Evolutionary conservation across 2,113 vertebrate species (phyloP).

Genomic region (Rissa tridactyla): DNA sequence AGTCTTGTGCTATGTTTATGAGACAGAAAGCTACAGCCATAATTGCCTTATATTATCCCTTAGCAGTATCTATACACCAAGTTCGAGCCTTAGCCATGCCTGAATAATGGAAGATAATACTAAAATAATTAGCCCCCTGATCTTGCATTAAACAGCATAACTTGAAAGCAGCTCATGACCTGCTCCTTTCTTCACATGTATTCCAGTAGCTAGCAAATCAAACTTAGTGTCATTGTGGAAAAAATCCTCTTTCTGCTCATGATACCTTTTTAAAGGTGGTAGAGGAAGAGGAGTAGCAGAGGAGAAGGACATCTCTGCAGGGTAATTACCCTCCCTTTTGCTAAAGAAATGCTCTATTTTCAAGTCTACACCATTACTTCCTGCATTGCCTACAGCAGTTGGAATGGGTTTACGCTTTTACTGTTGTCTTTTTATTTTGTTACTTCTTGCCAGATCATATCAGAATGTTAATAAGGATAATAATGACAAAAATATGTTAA

Average conservation of each 20-base stretch:
- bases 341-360: not conserved
- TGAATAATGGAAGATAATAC: conserved; percentile 39
- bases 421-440: not conserved
- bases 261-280: not conserved
- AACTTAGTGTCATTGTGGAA: not conserved
- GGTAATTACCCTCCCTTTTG: not conserved
- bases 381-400: not conserved
- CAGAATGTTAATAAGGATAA: not conserved
- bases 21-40: not conserved
- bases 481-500: not conserved
- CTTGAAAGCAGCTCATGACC: conserved; percentile 19
- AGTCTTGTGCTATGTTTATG: not conserved
- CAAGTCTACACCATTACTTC: not conserved
- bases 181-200: not conserved
- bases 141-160: conserved; percentile 34
- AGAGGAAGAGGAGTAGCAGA: not conserved
- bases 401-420: not conserved
- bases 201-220: not conserved
- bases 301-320: not conserved
- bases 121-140: conserved; percentile 40
- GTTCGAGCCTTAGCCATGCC: not conserved
- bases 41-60: conserved; percentile 8
- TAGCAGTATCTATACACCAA: not conserved
- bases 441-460: not conserved
- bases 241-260: not conserved